phyloP scores from a whole-genome alignment of 1,140 invertebrate genomes.

The Platyura marginata region DNA sequence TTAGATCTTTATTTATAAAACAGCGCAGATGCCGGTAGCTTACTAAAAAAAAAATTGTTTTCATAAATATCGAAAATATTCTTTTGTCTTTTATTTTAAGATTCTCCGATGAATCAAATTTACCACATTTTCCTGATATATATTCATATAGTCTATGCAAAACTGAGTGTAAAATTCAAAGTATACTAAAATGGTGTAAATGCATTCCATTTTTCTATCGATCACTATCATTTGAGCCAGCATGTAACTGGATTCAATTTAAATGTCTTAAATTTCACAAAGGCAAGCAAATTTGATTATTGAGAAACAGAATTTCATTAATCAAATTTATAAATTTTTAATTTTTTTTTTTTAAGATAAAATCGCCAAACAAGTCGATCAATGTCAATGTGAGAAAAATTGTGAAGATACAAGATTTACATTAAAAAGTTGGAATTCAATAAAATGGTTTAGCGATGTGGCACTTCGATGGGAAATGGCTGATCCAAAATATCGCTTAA shows the following conservation, averaged over 20 bases:
- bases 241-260: not conserved
- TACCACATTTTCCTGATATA: not conserved
- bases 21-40: conserved; percentile 2
- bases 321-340: not conserved
- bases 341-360: not conserved
- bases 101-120: conserved; percentile 2
- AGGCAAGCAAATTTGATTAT: not conserved
- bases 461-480: not conserved
- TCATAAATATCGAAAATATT: not conserved
- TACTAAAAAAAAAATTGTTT: not conserved
- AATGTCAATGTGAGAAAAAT: not conserved
- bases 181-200: not conserved
- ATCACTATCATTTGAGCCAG: not conserved
- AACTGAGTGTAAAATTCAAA: conserved; percentile 2
- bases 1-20: not conserved
- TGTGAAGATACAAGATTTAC: not conserved
- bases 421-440: not conserved
- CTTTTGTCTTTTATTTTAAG: not conserved
- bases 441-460: not conserved
- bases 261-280: not conserved
- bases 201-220: conserved; percentile 5
- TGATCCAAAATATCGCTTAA: not conserved
- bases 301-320: not conserved
- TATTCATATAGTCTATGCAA: conserved; percentile 2
- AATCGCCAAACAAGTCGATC: not conserved